Percentiles rank a stretch among this genome's conserved stretches.
Conservation (phyloP, 2,888 invertebrate genomes). For the Eristalis arbustorum region DNA sequence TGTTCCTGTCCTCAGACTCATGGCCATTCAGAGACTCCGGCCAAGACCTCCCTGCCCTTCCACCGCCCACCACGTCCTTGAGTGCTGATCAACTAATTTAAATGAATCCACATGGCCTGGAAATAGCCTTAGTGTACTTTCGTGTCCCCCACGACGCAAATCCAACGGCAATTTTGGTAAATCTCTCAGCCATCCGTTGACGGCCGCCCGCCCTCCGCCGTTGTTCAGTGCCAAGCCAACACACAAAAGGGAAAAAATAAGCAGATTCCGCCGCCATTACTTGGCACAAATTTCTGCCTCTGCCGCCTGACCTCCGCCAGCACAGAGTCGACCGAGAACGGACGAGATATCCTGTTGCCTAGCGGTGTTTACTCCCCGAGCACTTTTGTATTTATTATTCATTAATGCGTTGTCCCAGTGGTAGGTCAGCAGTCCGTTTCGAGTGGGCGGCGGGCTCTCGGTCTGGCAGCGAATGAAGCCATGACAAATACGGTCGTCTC, state of each 20-base stretch:
- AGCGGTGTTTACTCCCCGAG: conserved; percentile 45
- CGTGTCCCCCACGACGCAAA: conserved; percentile 14
- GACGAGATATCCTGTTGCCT: conserved; percentile 15
- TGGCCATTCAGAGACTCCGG: background rate
- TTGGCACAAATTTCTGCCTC: background rate
- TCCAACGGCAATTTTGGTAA: conserved; percentile 26
- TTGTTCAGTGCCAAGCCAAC: background rate
- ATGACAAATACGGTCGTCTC: conserved; percentile 19
- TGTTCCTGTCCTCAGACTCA: background rate
- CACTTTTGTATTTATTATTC: conserved; percentile 63
- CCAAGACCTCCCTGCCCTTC: background rate
- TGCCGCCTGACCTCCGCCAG: background rate
- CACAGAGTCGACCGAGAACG: conserved; percentile 11
- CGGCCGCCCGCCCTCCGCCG: background rate
- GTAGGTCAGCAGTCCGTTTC: conserved; percentile 24
- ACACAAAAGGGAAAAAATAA: background rate
- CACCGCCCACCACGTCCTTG: conserved; percentile 2
- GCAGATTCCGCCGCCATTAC: background rate
- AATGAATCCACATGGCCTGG: conserved; percentile 24
- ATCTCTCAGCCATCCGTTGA: conserved; percentile 9
- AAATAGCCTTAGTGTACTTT: conserved; percentile 17
- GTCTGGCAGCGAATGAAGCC: conserved; percentile 23
- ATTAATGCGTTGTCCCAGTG: conserved; percentile 60
- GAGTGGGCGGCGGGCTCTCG: background rate
- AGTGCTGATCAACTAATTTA: conserved; percentile 27